Percentiles rank a stretch among this genome's conserved stretches.
phyloP scores from a whole-genome alignment of 2,113 vertebrate species.

The Vombatus ursinus region DNA sequence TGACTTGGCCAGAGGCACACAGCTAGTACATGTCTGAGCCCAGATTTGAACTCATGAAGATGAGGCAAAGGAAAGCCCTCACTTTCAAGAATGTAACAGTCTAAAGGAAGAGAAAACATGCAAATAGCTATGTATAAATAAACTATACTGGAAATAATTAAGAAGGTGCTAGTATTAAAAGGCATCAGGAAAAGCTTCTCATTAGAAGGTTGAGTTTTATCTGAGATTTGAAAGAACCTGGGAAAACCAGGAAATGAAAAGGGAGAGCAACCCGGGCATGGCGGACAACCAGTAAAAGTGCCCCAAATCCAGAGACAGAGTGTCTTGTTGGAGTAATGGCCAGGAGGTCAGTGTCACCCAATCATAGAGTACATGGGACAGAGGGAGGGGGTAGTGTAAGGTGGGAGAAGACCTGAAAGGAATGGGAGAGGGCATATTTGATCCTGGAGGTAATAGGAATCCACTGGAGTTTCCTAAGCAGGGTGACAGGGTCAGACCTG shows the following conservation, averaged over 20 bases:
- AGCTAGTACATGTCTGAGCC: no score
- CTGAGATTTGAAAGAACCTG: not conserved
- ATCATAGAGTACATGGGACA: not conserved
- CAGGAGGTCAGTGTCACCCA: not conserved
- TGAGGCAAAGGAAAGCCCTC: no score
- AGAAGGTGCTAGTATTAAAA: not conserved
- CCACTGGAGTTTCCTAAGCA: not conserved
- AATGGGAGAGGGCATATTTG: not conserved
- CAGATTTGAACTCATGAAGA: no score
- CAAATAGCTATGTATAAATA: not conserved
- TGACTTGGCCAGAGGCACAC: no score
- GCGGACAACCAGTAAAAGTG: not conserved
- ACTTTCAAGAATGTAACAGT: no score
- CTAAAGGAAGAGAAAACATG: no score
- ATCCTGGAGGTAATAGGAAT: not conserved
- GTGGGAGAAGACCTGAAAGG: not conserved
- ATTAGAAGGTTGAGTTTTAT: no score
- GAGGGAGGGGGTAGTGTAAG: no score
- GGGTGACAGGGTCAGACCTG: not conserved
- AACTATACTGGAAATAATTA: not conserved
- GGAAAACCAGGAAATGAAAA: not conserved
- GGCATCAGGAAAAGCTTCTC: not conserved
- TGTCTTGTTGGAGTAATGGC: not conserved
- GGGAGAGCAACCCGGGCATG: not conserved
- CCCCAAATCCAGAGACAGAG: not conserved